Percentiles rank a stretch among this genome's conserved stretches.
These are phyloP conservation scores for Styela plicata DNA, from an alignment of 23 tunicate species.

Conservation along the genomic window DNA sequence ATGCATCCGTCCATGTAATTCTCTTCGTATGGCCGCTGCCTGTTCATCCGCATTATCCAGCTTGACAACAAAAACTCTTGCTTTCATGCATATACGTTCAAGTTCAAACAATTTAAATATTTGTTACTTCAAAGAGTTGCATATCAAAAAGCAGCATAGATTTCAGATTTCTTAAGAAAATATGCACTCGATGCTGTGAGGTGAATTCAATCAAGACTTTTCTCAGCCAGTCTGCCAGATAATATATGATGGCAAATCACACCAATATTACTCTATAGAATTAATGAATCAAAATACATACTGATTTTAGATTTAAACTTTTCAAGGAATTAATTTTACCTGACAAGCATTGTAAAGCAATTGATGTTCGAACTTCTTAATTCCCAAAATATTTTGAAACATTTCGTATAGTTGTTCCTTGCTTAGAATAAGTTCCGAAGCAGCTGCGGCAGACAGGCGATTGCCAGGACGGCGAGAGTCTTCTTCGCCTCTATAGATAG, in stretches of 20 bases:
- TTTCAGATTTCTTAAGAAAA: neutral
- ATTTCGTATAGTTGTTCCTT: conserved; percentile 98
- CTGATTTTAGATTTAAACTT: no score
- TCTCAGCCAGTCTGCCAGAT: no score
- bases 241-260: no score
- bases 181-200: no score
- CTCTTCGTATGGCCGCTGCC: conserved; percentile 97
- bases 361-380: conserved; percentile 91
- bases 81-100: neutral
- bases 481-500: conserved; percentile 95
- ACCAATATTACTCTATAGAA: no score
- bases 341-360: conserved; percentile 81
- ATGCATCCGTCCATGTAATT: conserved; percentile 77
- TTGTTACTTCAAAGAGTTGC: no score
- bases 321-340: conserved; percentile 39
- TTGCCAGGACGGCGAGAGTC: conserved; percentile 70
- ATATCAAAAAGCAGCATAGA: neutral
- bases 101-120: no score
- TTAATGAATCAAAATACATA: no score
- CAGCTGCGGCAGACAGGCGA: conserved; percentile 72
- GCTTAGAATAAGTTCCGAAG: conserved; percentile 91
- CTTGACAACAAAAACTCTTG: conserved; percentile 24
- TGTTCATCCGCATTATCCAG: conserved; percentile 97
- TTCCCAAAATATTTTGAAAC: conserved; percentile 91
- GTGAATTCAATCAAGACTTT: no score